phyloP scores from a whole-genome alignment of 2,797 vertebrate genomes.

The Pangasius macronema region DNA sequence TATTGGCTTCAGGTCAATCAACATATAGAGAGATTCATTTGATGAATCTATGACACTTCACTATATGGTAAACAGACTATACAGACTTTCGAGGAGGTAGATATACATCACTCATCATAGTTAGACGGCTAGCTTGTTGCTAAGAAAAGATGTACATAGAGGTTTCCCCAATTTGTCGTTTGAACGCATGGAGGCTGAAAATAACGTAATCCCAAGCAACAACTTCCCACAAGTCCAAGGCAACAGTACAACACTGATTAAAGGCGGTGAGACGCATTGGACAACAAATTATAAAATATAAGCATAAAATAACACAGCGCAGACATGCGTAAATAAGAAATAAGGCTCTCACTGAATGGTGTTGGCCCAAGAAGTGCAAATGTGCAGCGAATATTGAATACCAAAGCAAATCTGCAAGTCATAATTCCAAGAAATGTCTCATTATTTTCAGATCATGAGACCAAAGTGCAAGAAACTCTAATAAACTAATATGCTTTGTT shows the following conservation, averaged over 20 bases:
- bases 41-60: not conserved
- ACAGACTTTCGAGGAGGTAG: not conserved
- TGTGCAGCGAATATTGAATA: not conserved
- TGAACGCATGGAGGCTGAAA: not conserved
- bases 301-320: not conserved
- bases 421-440: not conserved
- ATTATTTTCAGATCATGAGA: not conserved
- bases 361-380: not conserved
- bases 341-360: not conserved
- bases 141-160: not conserved
- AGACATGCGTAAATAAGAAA: not conserved
- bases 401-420: not conserved
- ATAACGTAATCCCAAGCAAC: not conserved
- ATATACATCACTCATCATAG: not conserved
- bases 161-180: not conserved
- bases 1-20: not conserved
- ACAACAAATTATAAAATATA: not conserved
- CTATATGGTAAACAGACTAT: not conserved
- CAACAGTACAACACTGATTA: not conserved
- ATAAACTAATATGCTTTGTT: slow-evolving; percentile 10
- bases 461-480: not conserved
- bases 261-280: not conserved
- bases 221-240: not conserved
- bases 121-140: not conserved
- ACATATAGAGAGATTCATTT: not conserved